A percentile compares a stretch with the other conserved stretches of the same genome.
Evolutionary conservation across 2,888 invertebrate species (phyloP).

Genomic region (Reticulitermes lucifugus): DNA sequence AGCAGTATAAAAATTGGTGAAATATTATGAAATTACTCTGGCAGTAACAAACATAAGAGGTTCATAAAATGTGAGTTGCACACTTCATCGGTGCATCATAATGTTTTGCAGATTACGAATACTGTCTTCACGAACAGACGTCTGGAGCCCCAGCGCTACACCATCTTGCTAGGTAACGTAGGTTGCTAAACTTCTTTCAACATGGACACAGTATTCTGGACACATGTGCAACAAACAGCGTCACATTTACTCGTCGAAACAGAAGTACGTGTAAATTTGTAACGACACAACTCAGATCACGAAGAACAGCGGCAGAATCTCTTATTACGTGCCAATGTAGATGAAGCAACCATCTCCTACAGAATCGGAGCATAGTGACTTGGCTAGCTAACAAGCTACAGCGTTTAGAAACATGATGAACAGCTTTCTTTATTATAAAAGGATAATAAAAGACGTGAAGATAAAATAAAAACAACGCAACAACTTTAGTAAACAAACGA

Average conservation of each 20-base stretch:
- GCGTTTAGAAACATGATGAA: constrained; percentile 27
- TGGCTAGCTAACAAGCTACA: constrained; percentile 37
- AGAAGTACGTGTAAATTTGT: neutral
- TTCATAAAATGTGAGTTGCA: no score
- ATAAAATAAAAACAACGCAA: constrained; percentile 3
- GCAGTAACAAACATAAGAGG: no score
- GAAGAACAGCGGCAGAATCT: neutral
- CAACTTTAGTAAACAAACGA: neutral
- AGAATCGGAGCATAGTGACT: neutral
- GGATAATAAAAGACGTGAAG: constrained; percentile 3
- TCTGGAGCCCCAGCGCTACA: no score
- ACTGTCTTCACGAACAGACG: no score
- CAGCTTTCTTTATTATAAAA: neutral
- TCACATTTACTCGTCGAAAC: neutral
- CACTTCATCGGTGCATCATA: no score
- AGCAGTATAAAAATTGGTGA: no score
- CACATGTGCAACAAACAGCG: no score
- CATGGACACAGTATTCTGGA: no score
- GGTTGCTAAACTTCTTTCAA: no score
- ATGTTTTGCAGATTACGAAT: no score
- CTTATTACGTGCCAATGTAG: constrained; percentile 27
- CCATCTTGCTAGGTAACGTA: no score
- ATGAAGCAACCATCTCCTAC: neutral
- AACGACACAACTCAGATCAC: neutral
- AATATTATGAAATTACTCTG: no score